Evolutionary conservation across 1,140 invertebrate genomes (phyloP).

Genomic region (Leptopilina boulardi): DNA sequence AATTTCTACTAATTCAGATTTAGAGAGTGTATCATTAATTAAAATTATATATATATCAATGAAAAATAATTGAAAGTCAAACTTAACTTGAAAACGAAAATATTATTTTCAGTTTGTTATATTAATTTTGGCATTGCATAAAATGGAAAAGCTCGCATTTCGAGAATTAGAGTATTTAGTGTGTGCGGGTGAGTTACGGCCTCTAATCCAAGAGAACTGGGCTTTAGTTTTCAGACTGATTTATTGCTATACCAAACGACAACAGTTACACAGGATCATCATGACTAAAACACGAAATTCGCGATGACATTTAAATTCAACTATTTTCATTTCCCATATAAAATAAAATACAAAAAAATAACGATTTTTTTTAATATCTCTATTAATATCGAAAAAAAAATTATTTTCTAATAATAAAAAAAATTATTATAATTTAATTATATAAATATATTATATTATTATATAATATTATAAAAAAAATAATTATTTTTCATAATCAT

Average conservation of each 20-base stretch:
- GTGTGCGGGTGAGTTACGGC: constrained; percentile 46
- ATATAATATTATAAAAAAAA: too few species aligned
- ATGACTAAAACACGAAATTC: constrained; percentile 24
- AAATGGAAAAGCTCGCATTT: constrained; percentile 44
- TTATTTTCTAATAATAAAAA: too few species aligned
- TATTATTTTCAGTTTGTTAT: constrained; percentile 10
- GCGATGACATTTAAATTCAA: too few species aligned
- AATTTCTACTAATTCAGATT: background rate
- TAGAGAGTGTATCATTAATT: background rate
- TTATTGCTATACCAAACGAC: constrained; percentile 22
- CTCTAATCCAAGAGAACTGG: constrained; percentile 39
- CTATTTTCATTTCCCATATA: too few species aligned
- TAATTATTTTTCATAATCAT: too few species aligned
- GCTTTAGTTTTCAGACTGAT: constrained; percentile 32
- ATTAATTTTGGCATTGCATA: constrained; percentile 37
- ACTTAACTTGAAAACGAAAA: background rate
- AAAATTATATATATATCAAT: background rate
- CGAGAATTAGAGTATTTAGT: constrained; percentile 42
- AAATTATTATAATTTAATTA: too few species aligned
- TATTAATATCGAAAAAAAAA: too few species aligned
- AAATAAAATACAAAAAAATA: too few species aligned
- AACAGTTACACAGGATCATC: constrained; percentile 27
- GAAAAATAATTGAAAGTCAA: too few species aligned
- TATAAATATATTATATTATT: too few species aligned
- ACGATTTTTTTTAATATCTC: too few species aligned